Conservation (phyloP, 2,113 vertebrate species). For the Plotosus lineatus region DNA sequence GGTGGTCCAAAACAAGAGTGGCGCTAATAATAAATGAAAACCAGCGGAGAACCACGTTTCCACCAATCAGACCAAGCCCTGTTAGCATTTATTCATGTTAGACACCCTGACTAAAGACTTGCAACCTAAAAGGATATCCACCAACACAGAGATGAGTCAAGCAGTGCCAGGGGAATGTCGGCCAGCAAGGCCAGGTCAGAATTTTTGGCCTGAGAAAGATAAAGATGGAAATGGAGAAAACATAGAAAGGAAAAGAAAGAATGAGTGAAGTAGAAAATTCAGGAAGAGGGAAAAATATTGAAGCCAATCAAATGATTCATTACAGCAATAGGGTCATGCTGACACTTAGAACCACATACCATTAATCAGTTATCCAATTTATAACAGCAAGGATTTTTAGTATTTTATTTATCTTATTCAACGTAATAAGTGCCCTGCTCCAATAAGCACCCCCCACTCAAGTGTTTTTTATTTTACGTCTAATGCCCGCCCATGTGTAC, state of each 20-base stretch:
- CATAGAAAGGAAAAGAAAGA: background rate
- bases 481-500: too few relatives aligned
- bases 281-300: background rate
- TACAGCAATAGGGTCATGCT: background rate
- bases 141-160: constrained; percentile 90
- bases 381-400: too few relatives aligned
- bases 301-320: background rate
- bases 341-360: background rate
- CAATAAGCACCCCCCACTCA: too few relatives aligned
- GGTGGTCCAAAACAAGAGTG: background rate
- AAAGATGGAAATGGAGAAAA: background rate
- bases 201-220: constrained; percentile 76
- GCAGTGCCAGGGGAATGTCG: constrained; percentile 85
- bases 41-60: background rate
- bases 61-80: background rate
- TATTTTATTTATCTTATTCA: too few relatives aligned
- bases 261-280: background rate
- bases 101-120: background rate
- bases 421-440: too few relatives aligned
- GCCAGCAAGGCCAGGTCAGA: constrained; percentile 84
- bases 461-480: too few relatives aligned
- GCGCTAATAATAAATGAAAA: background rate
- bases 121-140: constrained; percentile 84
- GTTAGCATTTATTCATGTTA: background rate
- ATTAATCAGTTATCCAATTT: background rate